Conservation (phyloP, 2,888 invertebrate species). For the Ariolimax columbianus region DNA sequence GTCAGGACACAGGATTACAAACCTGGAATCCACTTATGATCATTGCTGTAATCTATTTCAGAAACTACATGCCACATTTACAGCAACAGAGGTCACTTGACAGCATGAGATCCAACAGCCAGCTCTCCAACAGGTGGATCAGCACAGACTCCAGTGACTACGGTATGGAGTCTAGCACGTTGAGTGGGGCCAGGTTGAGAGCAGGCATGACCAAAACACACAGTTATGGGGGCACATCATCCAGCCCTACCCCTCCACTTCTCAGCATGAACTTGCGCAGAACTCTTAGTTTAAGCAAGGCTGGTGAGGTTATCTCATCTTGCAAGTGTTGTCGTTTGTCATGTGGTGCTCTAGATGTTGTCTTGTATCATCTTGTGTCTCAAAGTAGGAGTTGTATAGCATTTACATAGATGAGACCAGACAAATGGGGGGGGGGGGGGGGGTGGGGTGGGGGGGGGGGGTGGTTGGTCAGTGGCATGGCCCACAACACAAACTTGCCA, state of each 20-base stretch:
- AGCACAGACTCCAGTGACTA: constrained; percentile 81
- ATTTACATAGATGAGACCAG: too few species aligned
- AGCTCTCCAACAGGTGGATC: constrained; percentile 75
- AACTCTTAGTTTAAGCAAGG: constrained; percentile 27
- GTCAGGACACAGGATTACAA: too few species aligned
- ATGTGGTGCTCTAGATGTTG: constrained; percentile 21
- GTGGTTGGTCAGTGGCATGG: too few species aligned
- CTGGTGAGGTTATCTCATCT: constrained; percentile 31
- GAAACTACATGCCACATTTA: constrained; percentile 37
- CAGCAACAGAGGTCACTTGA: constrained; percentile 44
- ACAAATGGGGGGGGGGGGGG: too few species aligned
- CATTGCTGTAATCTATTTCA: not conserved
- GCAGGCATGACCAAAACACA: constrained; percentile 85
- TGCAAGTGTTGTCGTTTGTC: not conserved
- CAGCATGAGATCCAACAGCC: constrained; percentile 18
- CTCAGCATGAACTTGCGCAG: constrained; percentile 10
- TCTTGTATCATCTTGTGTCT: too few species aligned
- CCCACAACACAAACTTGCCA: too few species aligned
- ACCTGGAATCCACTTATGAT: too few species aligned
- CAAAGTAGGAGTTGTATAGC: too few species aligned
- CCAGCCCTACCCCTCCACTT: not conserved
- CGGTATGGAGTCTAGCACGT: constrained; percentile 76
- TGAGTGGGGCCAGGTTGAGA: constrained; percentile 38
- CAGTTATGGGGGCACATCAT: constrained; percentile 86
- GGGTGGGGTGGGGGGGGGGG: too few species aligned